Conservation (phyloP, 2,797 vertebrate species). For the Chaetophractus vellerosus region DNA sequence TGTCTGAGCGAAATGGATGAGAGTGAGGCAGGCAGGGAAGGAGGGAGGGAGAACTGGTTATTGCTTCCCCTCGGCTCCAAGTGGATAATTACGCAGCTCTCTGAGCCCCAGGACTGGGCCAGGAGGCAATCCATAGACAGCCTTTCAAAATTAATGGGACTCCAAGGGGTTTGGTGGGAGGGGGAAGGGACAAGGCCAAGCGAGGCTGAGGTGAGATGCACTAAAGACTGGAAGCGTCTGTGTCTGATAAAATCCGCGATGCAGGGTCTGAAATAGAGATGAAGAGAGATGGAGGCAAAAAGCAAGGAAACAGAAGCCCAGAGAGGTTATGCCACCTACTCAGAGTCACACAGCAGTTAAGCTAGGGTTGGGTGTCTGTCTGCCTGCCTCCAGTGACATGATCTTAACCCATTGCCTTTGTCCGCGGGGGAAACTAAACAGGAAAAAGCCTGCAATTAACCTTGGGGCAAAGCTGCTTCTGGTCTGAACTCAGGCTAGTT, state of each 20-base stretch:
- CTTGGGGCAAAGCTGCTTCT: background rate
- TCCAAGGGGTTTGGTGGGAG: slow-evolving; percentile 63
- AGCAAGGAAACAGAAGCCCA: background rate
- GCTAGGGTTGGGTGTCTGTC: background rate
- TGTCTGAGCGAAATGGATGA: slow-evolving; percentile 20
- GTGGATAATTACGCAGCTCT: slow-evolving; percentile 77
- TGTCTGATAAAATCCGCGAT: background rate
- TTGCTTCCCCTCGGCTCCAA: background rate
- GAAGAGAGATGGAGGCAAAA: slow-evolving; percentile 26
- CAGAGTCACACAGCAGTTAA: background rate
- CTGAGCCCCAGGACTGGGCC: slow-evolving; percentile 78
- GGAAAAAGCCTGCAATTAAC: background rate
- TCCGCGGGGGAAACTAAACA: background rate
- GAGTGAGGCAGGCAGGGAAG: background rate
- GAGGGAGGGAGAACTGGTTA: slow-evolving; percentile 68
- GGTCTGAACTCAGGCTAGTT: background rate
- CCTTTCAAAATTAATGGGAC: slow-evolving; percentile 88
- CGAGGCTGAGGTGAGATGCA: background rate
- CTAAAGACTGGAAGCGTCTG: background rate
- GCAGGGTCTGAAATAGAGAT: background rate
- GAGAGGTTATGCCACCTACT: slow-evolving; percentile 18
- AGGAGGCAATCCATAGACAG: slow-evolving; percentile 81
- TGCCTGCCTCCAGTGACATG: background rate
- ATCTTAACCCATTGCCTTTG: background rate
- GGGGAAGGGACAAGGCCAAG: background rate